phyloP scores from a whole-genome alignment of 2,888 invertebrate genomes.

The Calameuta pallipes region DNA sequence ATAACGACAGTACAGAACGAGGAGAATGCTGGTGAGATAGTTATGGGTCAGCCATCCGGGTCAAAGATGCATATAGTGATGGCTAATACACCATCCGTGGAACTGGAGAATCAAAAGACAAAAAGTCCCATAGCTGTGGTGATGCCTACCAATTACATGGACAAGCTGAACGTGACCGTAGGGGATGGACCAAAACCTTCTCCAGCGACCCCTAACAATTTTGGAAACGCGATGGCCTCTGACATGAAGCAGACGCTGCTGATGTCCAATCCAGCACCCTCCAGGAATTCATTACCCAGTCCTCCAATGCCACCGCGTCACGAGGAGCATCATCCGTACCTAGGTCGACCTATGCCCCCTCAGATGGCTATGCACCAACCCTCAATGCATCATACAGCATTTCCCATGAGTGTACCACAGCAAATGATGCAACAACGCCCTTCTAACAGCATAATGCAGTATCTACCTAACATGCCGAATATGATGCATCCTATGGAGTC shows the following conservation, averaged over 20 bases:
- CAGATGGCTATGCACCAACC: constrained; percentile 23
- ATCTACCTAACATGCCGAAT: constrained; percentile 27
- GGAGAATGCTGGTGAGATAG: constrained; percentile 12
- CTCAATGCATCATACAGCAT: constrained; percentile 6
- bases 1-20: constrained; percentile 1
- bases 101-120: constrained; percentile 22
- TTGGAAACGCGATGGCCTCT: constrained; percentile 1
- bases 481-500: constrained; percentile 32
- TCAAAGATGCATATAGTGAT: constrained; percentile 51
- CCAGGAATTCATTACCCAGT: constrained; percentile 18
- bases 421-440: constrained; percentile 6
- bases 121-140: constrained; percentile 45
- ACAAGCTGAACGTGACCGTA: constrained; percentile 19
- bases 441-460: constrained; percentile 31
- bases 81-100: constrained; percentile 41
- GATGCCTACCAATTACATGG: constrained; percentile 47
- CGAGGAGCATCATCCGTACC: constrained; percentile 16
- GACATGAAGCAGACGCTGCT: constrained; percentile 20
- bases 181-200: constrained; percentile 1
- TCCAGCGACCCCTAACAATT: neutral
- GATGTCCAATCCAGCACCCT: constrained; percentile 21
- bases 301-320: constrained; percentile 6
- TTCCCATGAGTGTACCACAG: neutral
- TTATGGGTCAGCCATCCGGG: neutral
- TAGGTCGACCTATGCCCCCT: constrained; percentile 15